Evolutionary conservation across 2,113 vertebrate species (phyloP).

Genomic region (Tragelaphus strepsiceros): DNA sequence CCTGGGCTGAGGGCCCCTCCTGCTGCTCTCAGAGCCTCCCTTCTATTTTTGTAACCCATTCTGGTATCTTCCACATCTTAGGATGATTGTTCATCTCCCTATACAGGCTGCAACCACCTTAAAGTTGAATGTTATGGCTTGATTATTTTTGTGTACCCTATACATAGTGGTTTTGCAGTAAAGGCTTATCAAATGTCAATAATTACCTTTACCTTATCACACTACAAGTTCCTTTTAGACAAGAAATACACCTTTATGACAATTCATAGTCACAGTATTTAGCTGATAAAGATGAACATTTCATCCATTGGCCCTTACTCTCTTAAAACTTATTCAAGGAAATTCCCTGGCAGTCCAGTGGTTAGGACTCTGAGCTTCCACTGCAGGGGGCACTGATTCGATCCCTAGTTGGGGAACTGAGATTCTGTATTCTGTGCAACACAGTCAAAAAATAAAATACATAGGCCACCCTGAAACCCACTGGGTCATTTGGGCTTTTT

Average conservation of each 20-base stretch:
- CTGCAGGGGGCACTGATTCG: background rate
- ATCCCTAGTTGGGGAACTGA: background rate
- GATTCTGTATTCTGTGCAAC: background rate
- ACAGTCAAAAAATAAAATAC: background rate
- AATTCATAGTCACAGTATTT: background rate
- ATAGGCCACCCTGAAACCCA: background rate
- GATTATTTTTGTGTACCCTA: background rate
- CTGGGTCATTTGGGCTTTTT: background rate
- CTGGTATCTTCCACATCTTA: background rate
- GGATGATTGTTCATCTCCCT: background rate
- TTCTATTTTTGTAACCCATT: background rate
- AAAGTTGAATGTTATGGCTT: background rate
- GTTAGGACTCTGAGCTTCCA: background rate
- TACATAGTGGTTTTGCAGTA: background rate
- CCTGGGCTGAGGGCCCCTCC: background rate
- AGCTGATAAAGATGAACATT: background rate
- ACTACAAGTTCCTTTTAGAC: background rate
- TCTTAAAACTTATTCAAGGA: background rate
- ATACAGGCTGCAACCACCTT: background rate
- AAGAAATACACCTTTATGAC: conserved; percentile 2
- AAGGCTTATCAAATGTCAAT: conserved; percentile 11
- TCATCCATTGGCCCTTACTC: background rate
- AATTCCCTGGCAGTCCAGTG: background rate
- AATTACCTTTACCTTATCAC: conserved; percentile 15
- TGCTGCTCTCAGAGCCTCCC: background rate